Percentiles rank a stretch among this genome's conserved stretches.
These are phyloP conservation scores for Anticlea derivata DNA, from an alignment of 2,888 invertebrate species.

Conservation along the genomic window DNA sequence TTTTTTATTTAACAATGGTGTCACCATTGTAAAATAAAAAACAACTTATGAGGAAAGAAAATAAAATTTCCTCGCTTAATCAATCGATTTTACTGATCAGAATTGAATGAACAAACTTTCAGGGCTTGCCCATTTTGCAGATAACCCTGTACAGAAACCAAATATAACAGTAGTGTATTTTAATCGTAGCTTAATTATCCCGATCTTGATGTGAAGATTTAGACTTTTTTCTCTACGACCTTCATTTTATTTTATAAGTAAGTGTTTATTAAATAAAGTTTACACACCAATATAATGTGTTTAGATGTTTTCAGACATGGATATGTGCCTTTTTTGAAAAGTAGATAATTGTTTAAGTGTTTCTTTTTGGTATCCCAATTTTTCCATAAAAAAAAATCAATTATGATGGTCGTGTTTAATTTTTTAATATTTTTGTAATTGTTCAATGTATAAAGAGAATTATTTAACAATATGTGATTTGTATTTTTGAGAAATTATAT, in stretches of 20 bases:
- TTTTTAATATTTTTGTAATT: conserved; percentile 1
- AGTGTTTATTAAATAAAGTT: conserved; percentile 1
- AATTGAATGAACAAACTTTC: too few species aligned
- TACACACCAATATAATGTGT: conserved; percentile 30
- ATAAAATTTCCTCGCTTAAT: too few species aligned
- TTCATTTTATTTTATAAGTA: not conserved
- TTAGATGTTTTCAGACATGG: conserved; percentile 49
- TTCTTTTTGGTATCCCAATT: not conserved
- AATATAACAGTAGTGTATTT: not conserved
- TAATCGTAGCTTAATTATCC: not conserved
- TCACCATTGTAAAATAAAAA: too few species aligned
- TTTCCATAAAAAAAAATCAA: too few species aligned
- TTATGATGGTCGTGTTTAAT: too few species aligned
- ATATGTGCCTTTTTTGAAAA: conserved; percentile 70
- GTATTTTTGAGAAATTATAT: conserved; percentile 6
- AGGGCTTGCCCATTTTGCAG: too few species aligned
- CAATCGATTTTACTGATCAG: too few species aligned
- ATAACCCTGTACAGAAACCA: too few species aligned
- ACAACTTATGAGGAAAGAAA: too few species aligned
- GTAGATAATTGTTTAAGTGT: conserved; percentile 19
- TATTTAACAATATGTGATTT: conserved; percentile 12
- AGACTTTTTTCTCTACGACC: not conserved
- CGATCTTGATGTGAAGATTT: conserved; percentile 5
- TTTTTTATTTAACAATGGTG: too few species aligned
- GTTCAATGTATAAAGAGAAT: not conserved